Evolutionary conservation across 2,797 vertebrate species (phyloP).

Genomic region (Eulemur mongoz): DNA sequence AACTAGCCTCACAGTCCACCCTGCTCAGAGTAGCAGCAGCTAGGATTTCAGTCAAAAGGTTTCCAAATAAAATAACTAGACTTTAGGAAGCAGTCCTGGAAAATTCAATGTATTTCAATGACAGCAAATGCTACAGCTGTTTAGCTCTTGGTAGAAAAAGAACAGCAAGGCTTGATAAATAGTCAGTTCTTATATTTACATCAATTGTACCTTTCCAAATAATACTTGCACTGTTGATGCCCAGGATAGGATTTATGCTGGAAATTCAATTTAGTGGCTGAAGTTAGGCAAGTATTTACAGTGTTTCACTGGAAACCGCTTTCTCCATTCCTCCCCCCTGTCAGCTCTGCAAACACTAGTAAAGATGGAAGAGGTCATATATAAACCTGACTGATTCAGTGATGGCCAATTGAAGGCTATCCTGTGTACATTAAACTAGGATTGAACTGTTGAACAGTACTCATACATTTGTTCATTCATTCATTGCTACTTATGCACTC

Average conservation of each 20-base stretch:
- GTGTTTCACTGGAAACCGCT: slow-evolving; percentile 16
- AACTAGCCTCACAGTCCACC: background rate
- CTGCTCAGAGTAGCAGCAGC: background rate
- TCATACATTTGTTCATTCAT: background rate
- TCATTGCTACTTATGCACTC: background rate
- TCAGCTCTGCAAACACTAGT: slow-evolving; percentile 15
- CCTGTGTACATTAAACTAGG: background rate
- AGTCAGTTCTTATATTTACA: slow-evolving; percentile 46
- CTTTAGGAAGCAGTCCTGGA: slow-evolving; percentile 29
- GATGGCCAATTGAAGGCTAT: background rate
- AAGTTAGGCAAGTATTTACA: slow-evolving; percentile 52
- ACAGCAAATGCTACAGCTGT: slow-evolving; percentile 35
- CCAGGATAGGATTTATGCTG: slow-evolving; percentile 47
- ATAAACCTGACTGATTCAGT: background rate
- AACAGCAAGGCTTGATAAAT: slow-evolving; percentile 50
- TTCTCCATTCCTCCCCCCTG: background rate
- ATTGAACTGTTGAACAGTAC: background rate
- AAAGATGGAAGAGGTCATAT: slow-evolving; percentile 3
- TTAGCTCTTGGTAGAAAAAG: slow-evolving; percentile 32
- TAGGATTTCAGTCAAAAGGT: slow-evolving; percentile 42
- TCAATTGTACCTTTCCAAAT: slow-evolving; percentile 58
- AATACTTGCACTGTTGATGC: slow-evolving; percentile 33
- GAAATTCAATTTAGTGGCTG: slow-evolving; percentile 65
- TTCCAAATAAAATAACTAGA: slow-evolving; percentile 46
- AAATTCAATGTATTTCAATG: slow-evolving; percentile 47